Evolutionary conservation across 2,113 vertebrate species (phyloP), one percentile per base, ranked within the genome.

Genomic region (Sterrhoptilus dennistouni): DNA sequence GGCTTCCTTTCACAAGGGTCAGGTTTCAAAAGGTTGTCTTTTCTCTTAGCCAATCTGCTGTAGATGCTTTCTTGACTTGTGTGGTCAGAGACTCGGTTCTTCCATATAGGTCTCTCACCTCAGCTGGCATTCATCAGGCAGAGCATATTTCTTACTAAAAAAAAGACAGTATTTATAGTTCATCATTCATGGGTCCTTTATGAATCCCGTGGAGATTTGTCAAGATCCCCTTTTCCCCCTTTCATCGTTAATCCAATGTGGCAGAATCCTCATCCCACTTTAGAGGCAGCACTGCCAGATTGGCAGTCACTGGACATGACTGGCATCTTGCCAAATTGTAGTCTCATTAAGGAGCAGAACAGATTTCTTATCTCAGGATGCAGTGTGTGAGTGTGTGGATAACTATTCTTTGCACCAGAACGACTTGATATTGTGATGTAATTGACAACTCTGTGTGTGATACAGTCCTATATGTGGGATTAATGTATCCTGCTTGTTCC

Each of bases 301-400:
- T 92, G 90, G 59, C 88, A 83, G 50, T 90, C 50, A 38, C 42
- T 69, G 59, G 88, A 70, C 9, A 5, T 81, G 76, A 61, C 60
- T 87, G 92, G 87, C 85, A 60, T 40, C 12, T 68, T 14, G 78
- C 78, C 82, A 93, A 64, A 53, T 63, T 87, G 24, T 54, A 28
- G 25, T 76, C 87, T 93, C n/a, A 52, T 89, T 87, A 83, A 68
- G 69, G 44, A 87, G 74, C 35, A 69, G 70, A 95, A 87, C 82
- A 95, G 87, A 91, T 94, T 94, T 89, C 47, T 60, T 90, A 80
- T 57, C 53, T 85, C 57, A 69, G n/a, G 65, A 85, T 44, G 85
- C 54, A 24, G 42, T 81, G 45, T 94, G 74, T 68, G 76, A 36
- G 29, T 87, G 83, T 45, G 76, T 61, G 83, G 47, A 54, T 91